phyloP scores from a whole-genome alignment of 2,888 invertebrate species.

The Parelbella ahira region DNA sequence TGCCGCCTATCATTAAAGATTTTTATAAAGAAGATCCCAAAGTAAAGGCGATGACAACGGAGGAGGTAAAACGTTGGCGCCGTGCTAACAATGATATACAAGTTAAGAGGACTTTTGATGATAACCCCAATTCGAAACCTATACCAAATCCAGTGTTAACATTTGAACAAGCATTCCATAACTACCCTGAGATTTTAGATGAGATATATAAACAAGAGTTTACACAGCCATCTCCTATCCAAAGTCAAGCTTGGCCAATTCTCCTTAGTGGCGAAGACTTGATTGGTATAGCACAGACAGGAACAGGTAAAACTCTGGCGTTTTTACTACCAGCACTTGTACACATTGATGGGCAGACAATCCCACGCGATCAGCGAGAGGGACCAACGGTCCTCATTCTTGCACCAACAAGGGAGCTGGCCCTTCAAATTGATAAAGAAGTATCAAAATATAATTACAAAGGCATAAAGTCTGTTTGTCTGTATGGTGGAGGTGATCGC shows the following conservation, averaged over 20 bases:
- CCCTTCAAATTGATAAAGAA: slow-evolving; percentile 95
- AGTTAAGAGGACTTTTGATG: slow-evolving; percentile 84
- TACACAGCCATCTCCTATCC: slow-evolving; percentile 92
- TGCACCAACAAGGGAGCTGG: slow-evolving; percentile 96
- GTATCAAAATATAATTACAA: slow-evolving; percentile 93
- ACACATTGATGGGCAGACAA: slow-evolving; percentile 92
- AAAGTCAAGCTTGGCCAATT: slow-evolving; percentile 97
- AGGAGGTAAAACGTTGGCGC: slow-evolving; percentile 84
- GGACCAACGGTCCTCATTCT: slow-evolving; percentile 94
- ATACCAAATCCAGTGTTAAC: slow-evolving; percentile 89
- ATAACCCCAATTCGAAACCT: slow-evolving; percentile 59
- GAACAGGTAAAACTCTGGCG: slow-evolving; percentile 96
- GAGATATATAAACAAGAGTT: slow-evolving; percentile 92
- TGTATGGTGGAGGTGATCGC: slow-evolving; percentile 95
- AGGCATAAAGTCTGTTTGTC: slow-evolving; percentile 92
- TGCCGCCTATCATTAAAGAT: slow-evolving; percentile 86
- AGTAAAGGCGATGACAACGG: slow-evolving; percentile 83
- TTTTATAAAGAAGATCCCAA: slow-evolving; percentile 90
- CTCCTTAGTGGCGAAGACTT: slow-evolving; percentile 93
- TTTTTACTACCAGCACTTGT: slow-evolving; percentile 95
- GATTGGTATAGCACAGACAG: slow-evolving; percentile 98
- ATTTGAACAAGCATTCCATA: slow-evolving; percentile 90
- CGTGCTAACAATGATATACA: slow-evolving; percentile 85
- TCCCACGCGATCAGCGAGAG: slow-evolving; percentile 84
- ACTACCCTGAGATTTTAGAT: slow-evolving; percentile 90